Evolutionary conservation across 2,113 vertebrate species (phyloP).

Genomic region (Patagioenas fasciata): DNA sequence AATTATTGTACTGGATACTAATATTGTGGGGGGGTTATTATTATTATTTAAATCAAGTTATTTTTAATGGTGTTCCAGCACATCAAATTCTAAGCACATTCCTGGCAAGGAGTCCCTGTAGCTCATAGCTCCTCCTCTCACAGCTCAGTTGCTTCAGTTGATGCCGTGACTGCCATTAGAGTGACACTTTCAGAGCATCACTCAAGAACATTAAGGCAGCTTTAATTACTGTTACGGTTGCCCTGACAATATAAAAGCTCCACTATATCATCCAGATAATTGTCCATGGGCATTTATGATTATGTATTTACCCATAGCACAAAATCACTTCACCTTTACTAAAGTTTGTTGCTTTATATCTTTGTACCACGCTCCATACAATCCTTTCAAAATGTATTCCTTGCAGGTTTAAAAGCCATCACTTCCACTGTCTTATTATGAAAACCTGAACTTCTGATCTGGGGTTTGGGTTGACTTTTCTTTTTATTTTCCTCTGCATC

Average conservation of each 20-base stretch:
- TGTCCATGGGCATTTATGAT: background rate
- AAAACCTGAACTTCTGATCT: background rate
- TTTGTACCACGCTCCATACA: background rate
- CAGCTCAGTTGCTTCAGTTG: background rate
- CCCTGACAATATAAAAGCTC: background rate
- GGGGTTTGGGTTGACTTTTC: background rate
- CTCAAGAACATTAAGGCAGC: background rate
- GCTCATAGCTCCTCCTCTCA: background rate
- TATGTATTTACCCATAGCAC: background rate
- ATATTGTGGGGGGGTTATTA: background rate
- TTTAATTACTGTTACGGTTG: background rate
- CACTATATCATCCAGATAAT: background rate
- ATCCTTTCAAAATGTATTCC: background rate
- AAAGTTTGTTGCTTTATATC: background rate
- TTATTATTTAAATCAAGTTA: background rate
- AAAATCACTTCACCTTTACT: background rate
- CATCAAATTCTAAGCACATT: background rate
- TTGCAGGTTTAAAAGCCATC: background rate
- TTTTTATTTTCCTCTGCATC: background rate
- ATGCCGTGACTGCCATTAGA: background rate
- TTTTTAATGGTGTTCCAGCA: background rate
- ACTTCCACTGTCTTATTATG: background rate
- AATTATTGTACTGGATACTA: background rate
- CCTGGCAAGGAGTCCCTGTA: background rate
- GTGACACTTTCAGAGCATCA: slow-evolving; percentile 22